Evolutionary conservation across 2,113 vertebrate genomes (phyloP).

Genomic region (Prionailurus viverrinus): DNA sequence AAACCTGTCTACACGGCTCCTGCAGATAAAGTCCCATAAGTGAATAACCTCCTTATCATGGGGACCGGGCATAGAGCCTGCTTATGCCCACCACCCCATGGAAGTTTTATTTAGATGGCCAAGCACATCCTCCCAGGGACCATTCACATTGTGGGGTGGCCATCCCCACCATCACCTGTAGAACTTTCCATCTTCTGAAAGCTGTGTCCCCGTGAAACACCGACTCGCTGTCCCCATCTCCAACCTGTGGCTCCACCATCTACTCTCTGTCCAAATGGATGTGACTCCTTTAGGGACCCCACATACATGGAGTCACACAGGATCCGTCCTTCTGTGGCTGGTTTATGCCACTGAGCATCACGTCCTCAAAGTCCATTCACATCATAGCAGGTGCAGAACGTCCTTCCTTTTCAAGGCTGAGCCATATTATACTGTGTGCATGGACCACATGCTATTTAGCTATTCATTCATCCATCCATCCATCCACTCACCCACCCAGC

Average conservation of each 20-base stretch:
- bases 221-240: background rate
- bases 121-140: background rate
- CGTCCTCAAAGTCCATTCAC: background rate
- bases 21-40: background rate
- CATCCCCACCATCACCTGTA: background rate
- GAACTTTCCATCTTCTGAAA: background rate
- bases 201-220: background rate
- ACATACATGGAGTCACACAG: background rate
- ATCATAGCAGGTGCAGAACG: accelerated
- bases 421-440: accelerated
- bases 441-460: background rate
- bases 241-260: background rate
- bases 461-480: background rate
- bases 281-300: background rate
- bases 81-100: background rate
- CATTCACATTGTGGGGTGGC: no score
- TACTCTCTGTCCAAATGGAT: background rate
- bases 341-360: background rate
- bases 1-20: background rate
- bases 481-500: background rate
- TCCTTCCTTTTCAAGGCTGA: no score
- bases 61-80: background rate
- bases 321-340: background rate
- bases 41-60: accelerated
- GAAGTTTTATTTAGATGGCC: background rate